Evolutionary conservation across 2,113 vertebrate species (phyloP).

Genomic region (Neogale vison): DNA sequence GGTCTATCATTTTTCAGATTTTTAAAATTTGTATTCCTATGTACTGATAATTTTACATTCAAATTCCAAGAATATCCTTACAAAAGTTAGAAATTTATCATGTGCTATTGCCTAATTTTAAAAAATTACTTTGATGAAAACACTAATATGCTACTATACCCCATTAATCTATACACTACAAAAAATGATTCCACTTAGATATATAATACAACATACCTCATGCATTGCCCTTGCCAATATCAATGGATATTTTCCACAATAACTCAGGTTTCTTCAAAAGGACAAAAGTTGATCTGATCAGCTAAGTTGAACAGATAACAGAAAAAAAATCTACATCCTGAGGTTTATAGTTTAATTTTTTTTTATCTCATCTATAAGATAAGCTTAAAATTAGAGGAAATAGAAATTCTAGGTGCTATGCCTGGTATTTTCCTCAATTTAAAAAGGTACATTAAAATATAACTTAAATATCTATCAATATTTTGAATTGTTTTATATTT

Average conservation of each 20-base stretch:
- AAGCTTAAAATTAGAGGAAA: background rate
- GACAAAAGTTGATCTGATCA: background rate
- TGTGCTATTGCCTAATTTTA: background rate
- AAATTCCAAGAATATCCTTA: background rate
- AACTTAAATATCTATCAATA: background rate
- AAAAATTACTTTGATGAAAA: background rate
- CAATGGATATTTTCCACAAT: background rate
- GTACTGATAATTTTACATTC: background rate
- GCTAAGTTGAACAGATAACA: background rate
- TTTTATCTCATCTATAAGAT: background rate
- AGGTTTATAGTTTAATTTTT: background rate
- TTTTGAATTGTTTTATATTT: background rate
- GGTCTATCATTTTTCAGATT: background rate
- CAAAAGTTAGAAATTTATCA: background rate
- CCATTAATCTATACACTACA: background rate
- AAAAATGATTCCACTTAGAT: background rate
- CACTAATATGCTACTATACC: background rate
- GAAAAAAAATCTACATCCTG: background rate
- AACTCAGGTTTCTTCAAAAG: background rate
- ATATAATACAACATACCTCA: background rate
- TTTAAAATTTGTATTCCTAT: constrained; percentile 18
- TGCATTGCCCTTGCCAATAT: background rate
- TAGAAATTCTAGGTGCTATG: background rate
- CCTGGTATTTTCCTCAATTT: background rate
- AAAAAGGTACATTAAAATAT: constrained; percentile 1